Percentiles rank a stretch among this genome's conserved stretches.
These are phyloP conservation scores for Python bivittatus DNA, from an alignment of 2,113 vertebrate genomes.

Conservation along the genomic window DNA sequence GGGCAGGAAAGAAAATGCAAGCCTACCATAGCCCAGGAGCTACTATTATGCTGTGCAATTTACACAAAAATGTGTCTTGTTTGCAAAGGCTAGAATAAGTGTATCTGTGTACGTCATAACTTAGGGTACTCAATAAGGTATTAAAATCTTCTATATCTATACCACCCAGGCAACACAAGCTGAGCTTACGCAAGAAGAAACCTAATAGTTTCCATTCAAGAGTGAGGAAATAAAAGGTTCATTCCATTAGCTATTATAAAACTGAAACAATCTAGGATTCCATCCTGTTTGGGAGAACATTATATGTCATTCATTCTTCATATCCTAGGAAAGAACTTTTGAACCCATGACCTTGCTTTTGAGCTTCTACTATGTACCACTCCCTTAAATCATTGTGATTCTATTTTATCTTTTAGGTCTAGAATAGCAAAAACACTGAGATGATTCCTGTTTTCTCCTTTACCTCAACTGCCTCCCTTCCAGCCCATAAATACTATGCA, in stretches of 20 bases:
- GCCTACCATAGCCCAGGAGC: neutral
- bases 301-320: neutral
- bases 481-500: neutral
- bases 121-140: neutral
- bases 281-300: neutral
- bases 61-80: neutral
- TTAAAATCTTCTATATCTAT: neutral
- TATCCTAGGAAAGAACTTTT: neutral
- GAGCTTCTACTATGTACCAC: neutral
- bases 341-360: too few relatives aligned
- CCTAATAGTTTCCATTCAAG: neutral
- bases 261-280: neutral
- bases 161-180: neutral
- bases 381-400: neutral
- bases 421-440: neutral
- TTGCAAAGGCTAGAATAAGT: constrained; percentile 7
- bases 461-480: neutral
- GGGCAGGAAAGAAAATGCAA: neutral
- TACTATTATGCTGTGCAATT: neutral
- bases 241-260: neutral
- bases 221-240: neutral
- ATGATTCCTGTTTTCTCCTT: neutral
- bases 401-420: neutral
- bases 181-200: neutral
- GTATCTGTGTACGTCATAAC: neutral